These are phyloP conservation scores for Triplophysa rosa DNA, from an alignment of 2,113 vertebrate genomes.

Conservation along the genomic window DNA sequence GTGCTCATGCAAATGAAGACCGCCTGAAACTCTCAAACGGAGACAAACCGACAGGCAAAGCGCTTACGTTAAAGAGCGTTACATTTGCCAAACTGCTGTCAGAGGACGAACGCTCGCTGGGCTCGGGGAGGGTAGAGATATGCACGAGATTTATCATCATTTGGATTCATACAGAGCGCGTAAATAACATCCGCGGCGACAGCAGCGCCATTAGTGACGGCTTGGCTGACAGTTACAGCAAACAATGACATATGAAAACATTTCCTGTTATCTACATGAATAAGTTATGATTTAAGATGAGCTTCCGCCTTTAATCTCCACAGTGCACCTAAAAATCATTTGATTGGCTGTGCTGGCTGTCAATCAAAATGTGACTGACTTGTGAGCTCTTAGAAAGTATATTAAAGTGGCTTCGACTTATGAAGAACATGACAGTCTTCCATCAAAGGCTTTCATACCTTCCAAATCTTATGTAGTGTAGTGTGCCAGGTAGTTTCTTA, in stretches of 20 bases:
- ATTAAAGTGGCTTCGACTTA: no score
- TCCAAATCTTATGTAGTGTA: no score
- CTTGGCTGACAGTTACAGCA: constrained; percentile 33
- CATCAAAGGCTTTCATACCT: no score
- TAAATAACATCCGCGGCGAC: constrained; percentile 25
- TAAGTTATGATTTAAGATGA: constrained; percentile 19
- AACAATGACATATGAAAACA: constrained; percentile 44
- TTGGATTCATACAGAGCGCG: constrained; percentile 19
- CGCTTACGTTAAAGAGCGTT: constrained; percentile 19
- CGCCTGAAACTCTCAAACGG: constrained; percentile 18
- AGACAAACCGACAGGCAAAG: background rate
- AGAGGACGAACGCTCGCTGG: background rate
- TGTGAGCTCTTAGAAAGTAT: background rate
- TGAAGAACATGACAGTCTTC: background rate
- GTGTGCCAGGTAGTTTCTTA: no score
- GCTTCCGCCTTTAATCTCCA: background rate
- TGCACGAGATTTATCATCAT: constrained; percentile 28
- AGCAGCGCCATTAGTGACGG: constrained; percentile 23
- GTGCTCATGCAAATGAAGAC: constrained; percentile 37
- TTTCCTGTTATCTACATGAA: constrained; percentile 31
- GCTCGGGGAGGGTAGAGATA: constrained; percentile 1
- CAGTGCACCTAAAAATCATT: constrained; percentile 11
- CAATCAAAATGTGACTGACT: constrained; percentile 12
- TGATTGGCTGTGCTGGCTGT: background rate
- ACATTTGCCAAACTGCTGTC: constrained; percentile 15